phyloP scores from a whole-genome alignment of 2,113 vertebrate species.

The Ursus arctos region DNA sequence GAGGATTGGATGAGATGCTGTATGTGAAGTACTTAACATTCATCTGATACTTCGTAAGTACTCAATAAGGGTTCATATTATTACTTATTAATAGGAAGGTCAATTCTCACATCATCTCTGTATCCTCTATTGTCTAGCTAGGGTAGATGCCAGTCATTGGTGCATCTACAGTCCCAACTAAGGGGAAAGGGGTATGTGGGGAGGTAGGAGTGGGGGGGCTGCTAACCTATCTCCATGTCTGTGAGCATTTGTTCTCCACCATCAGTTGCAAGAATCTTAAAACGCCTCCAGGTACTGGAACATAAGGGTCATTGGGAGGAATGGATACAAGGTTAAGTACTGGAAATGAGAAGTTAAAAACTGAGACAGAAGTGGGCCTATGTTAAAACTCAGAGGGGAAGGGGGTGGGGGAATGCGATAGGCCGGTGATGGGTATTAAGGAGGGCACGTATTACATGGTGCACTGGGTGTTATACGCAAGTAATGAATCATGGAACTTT shows the following conservation, averaged over 20 bases:
- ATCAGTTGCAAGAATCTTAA: neutral
- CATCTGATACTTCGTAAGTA: neutral
- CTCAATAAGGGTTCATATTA: neutral
- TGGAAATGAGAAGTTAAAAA: neutral
- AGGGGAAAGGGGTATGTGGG: neutral
- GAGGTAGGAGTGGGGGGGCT: neutral
- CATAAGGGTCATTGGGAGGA: neutral
- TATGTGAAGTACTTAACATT: neutral
- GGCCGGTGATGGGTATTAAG: too few relatives aligned
- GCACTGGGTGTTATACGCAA: too few relatives aligned
- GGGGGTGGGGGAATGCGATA: too few relatives aligned
- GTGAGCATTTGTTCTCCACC: neutral
- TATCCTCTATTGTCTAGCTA: neutral
- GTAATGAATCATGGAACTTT: too few relatives aligned
- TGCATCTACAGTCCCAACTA: too few relatives aligned
- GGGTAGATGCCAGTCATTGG: neutral
- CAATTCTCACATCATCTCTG: neutral
- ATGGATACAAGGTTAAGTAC: neutral
- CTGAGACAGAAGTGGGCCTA: neutral
- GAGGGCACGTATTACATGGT: too few relatives aligned
- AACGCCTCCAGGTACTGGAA: neutral
- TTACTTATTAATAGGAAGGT: neutral
- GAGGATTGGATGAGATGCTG: neutral
- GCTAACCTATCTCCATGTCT: neutral
- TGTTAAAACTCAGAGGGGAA: neutral